Conservation (phyloP, 2,888 invertebrate genomes). For the Eupithecia subfuscata region DNA sequence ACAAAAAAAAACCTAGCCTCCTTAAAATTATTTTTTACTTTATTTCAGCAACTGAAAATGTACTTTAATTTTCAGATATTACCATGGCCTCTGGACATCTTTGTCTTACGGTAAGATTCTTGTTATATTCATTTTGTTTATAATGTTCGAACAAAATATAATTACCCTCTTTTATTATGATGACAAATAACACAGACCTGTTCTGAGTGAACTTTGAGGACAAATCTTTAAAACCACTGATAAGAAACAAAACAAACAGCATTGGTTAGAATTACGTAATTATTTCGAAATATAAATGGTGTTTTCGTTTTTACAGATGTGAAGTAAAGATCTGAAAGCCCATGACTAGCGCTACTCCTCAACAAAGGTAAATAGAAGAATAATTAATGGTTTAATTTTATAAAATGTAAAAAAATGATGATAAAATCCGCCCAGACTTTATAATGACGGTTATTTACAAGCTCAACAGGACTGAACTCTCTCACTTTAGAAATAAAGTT, state of each 20-base stretch:
- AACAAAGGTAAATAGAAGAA: not conserved
- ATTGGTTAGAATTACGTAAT: not conserved
- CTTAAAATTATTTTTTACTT: not conserved
- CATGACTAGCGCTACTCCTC: not conserved
- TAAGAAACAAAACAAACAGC: not conserved
- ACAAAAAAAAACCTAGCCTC: not conserved
- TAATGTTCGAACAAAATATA: not conserved
- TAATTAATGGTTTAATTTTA: not conserved
- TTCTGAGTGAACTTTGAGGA: conserved; percentile 66
- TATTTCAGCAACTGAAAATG: not conserved
- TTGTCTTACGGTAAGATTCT: not conserved
- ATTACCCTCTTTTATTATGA: conserved; percentile 41
- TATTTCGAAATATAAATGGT: not conserved
- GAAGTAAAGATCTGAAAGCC: not conserved
- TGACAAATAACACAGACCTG: conserved; percentile 70
- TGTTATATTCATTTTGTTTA: not conserved
- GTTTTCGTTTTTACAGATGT: not conserved
- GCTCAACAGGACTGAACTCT: conserved; percentile 71
- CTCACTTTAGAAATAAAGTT: not conserved
- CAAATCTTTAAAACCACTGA: conserved; percentile 44
- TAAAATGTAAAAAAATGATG: conserved; percentile 49
- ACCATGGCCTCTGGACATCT: not conserved
- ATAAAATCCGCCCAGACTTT: conserved; percentile 54
- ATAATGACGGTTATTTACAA: conserved; percentile 57
- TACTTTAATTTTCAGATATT: not conserved